Evolutionary conservation across 2,797 vertebrate species (phyloP).

Genomic region (Pipistrellus kuhlii): DNA sequence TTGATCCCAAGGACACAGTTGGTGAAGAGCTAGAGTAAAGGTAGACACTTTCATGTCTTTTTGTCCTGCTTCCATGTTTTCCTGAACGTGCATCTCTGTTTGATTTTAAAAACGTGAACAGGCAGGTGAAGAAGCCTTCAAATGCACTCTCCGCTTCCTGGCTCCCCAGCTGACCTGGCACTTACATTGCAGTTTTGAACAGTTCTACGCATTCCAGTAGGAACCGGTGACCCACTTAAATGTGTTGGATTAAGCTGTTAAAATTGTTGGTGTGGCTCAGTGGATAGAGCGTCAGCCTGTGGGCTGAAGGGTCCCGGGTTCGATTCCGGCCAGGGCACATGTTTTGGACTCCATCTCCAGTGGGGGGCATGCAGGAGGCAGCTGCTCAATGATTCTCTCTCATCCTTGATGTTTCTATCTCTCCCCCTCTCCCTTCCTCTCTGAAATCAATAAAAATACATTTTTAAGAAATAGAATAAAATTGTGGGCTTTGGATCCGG

Average conservation of each 20-base stretch:
- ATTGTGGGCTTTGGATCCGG: constrained; percentile 28
- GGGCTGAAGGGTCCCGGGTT: too few species aligned
- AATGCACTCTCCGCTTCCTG: background rate
- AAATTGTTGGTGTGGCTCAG: background rate
- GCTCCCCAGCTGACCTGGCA: background rate
- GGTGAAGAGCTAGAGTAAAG: background rate
- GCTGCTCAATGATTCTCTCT: too few species aligned
- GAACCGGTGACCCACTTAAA: background rate
- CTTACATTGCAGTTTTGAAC: background rate
- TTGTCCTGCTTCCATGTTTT: background rate
- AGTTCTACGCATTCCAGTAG: background rate
- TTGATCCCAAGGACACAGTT: background rate
- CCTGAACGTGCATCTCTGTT: background rate
- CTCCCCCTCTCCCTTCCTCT: too few species aligned
- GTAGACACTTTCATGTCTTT: background rate
- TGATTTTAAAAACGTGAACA: background rate
- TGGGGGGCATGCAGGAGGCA: too few species aligned
- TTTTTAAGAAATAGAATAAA: background rate
- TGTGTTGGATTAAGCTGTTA: background rate
- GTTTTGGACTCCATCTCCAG: too few species aligned
- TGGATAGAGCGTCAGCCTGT: too few species aligned
- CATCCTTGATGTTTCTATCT: too few species aligned
- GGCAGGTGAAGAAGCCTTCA: background rate
- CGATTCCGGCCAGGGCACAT: too few species aligned
- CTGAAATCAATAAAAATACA: too few species aligned